Conservation (phyloP, 2,797 vertebrate species). For the Gymnoscopelus braueri region DNA sequence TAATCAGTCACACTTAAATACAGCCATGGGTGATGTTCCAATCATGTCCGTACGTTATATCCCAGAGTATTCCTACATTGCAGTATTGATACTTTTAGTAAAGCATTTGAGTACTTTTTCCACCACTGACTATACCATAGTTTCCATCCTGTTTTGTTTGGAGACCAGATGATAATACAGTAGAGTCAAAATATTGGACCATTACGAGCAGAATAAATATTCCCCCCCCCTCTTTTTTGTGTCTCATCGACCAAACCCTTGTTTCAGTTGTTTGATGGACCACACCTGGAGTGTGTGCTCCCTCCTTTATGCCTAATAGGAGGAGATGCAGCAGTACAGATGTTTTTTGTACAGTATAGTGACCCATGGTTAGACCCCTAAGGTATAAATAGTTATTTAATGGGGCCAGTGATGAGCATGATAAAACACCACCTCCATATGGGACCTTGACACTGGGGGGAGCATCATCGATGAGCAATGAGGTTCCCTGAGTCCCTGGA, state of each 20-base stretch:
- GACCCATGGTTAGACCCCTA: constrained; percentile 53
- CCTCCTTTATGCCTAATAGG: constrained; percentile 27
- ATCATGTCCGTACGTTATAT: no score
- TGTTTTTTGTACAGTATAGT: constrained; percentile 51
- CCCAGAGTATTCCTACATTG: no score
- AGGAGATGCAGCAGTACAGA: constrained; percentile 37
- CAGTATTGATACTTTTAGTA: no score
- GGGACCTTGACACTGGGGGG: constrained; percentile 52
- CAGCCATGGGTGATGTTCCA: no score
- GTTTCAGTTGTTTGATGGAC: constrained; percentile 7
- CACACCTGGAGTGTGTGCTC: constrained; percentile 29
- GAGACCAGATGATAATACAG: no score
- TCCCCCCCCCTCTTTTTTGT: neutral
- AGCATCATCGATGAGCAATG: constrained; percentile 65
- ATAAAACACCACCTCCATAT: constrained; percentile 74
- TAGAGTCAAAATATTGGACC: no score
- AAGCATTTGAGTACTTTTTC: no score
- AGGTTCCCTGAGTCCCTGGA: constrained; percentile 62
- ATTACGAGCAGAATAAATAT: no score
- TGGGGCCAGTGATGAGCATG: constrained; percentile 68
- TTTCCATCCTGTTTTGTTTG: no score
- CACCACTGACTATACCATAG: no score
- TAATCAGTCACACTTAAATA: no score
- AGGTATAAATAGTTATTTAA: constrained; percentile 75
- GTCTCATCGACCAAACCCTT: no score